Base-by-base conservation (phyloP, 2,888 invertebrate genomes). In the Scaptomyza cyrtandrae region DNA sequence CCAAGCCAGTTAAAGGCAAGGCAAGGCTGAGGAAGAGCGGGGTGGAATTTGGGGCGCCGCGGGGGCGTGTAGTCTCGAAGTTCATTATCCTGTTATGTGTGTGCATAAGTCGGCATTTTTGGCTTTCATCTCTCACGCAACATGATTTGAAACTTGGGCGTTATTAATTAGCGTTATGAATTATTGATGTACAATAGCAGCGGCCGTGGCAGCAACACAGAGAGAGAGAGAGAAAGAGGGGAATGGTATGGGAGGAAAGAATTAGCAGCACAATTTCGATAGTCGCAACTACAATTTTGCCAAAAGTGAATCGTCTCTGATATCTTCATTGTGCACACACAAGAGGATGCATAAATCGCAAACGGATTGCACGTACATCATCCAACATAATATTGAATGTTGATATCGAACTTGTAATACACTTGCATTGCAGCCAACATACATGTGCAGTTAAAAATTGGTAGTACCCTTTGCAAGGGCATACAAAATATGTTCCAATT, bases 131-230 rank as follows among this genome's bases (percentile, higher is more conserved):
- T 87, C 64, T 41, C 54, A 76, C 69, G 81, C 87, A 75, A 75
- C 73, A 75, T 73, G 41, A 50, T 50, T 81, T 75, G 70, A 75
- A 67, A 56, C 58, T 41, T 75, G 88, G 91, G 91, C 91, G 91
- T 91, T 91, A 91, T 91, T 91, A 91, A 91, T 91, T 91, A 91
- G 87, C 84, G 79, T 86, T 83, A 90, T 91, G 91, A 91, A 91
- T 91, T 91, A 91, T 91, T 89, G 88, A 91, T 91, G 75, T 37
- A 33, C 27, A 41, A 41, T n/a, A 6, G n/a, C 37, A 6, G 6
- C 37, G n/a, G n/a, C n/a, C 3, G 16, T 4, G 6, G 6, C 16
- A 16, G 49, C 50, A 19, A 35, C 31, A n/a, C 31, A 14, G 37
- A 19, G 19, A 19, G 19, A 19, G 19, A 19, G 19, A 2, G 1